phyloP scores from a whole-genome alignment of 37 sponge, comb jelly and placozoan genomes.

The Mnemiopsis leidyi region DNA sequence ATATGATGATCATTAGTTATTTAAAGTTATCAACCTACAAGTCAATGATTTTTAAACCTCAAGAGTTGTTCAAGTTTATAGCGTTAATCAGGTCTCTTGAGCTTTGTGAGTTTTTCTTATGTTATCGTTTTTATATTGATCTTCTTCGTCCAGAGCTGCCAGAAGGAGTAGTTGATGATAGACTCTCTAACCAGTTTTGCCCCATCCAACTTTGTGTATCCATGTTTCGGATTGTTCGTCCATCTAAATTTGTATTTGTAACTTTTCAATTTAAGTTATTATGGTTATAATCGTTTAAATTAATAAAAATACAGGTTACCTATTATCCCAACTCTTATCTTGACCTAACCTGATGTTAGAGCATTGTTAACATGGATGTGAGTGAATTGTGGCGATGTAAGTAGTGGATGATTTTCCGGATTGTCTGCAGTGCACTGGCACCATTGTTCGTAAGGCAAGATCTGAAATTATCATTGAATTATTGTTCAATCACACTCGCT shows the following conservation, averaged over 20 bases:
- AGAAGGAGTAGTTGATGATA: neutral
- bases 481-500: neutral
- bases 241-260: too few species aligned
- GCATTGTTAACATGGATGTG: neutral
- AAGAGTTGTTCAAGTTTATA: too few species aligned
- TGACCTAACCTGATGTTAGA: neutral
- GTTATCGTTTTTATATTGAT: neutral
- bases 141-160: neutral
- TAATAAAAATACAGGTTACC: too few species aligned
- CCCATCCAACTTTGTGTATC: neutral
- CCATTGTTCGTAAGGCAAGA: neutral
- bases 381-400: neutral
- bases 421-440: constrained; percentile 8
- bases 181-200: neutral
- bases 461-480: neutral
- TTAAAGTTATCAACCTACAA: too few species aligned
- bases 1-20: too few species aligned
- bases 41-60: too few species aligned
- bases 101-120: too few species aligned
- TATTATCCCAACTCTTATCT: too few species aligned
- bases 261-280: too few species aligned
- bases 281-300: too few species aligned
- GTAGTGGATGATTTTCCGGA: constrained; percentile 6
- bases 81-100: too few species aligned
- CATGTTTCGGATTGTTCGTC: neutral